Evolutionary conservation across 1,140 invertebrate species (phyloP).

Genomic region (Drosophila kohkoa): DNA sequence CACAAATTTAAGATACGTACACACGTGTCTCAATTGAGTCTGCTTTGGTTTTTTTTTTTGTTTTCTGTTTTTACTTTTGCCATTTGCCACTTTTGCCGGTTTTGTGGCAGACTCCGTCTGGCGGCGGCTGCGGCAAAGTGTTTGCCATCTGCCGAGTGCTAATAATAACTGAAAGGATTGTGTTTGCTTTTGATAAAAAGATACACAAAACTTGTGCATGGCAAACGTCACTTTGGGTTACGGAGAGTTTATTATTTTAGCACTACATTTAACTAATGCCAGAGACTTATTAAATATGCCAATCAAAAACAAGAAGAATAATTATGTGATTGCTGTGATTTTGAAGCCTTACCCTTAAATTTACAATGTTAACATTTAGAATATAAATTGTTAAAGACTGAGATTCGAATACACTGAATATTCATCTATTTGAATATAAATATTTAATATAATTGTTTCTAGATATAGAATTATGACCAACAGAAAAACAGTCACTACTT

Average conservation of each 20-base stretch:
- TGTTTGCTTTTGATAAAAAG: conserved; percentile 48
- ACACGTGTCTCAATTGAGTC: conserved; percentile 52
- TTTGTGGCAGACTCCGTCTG: conserved; percentile 15
- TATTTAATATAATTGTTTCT: too few species aligned
- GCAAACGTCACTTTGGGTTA: background rate
- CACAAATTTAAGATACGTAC: conserved; percentile 57
- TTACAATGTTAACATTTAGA: too few species aligned
- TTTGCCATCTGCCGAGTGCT: conserved; percentile 22
- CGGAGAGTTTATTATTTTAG: conserved; percentile 6
- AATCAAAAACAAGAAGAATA: background rate
- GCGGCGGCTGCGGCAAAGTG: conserved; percentile 15
- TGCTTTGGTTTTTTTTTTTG: conserved; percentile 27
- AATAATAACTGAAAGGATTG: conserved; percentile 49
- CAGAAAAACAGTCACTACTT: too few species aligned
- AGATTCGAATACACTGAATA: too few species aligned
- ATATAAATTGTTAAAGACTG: too few species aligned
- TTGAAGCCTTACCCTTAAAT: too few species aligned
- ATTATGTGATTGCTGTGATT: too few species aligned
- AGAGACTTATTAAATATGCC: background rate
- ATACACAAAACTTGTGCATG: conserved; percentile 19
- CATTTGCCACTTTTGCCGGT: conserved; percentile 14
- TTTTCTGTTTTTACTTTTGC: background rate
- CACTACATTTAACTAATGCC: background rate
- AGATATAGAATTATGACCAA: too few species aligned
- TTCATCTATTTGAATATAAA: too few species aligned